Evolutionary conservation across 1,140 invertebrate species (phyloP).

Genomic region (Drosophila suzukii): DNA sequence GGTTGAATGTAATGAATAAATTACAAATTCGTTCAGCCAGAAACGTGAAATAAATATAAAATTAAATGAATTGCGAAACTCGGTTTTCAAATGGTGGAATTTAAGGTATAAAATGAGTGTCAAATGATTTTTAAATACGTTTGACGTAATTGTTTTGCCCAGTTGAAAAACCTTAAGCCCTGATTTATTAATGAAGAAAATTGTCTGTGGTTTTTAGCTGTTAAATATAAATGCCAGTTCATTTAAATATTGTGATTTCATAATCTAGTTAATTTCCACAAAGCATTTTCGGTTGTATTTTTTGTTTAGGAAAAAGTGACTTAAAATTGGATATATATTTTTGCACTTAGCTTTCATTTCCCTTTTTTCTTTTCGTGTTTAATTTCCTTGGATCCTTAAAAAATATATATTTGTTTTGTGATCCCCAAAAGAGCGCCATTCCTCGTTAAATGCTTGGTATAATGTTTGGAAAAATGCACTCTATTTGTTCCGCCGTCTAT

Average conservation of each 20-base stretch:
- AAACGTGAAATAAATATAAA: slow-evolving; percentile 22
- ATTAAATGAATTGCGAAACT: not conserved
- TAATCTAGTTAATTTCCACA: too few relatives aligned
- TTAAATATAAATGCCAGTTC: not conserved
- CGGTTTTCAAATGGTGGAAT: slow-evolving; percentile 17
- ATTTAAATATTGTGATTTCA: not conserved
- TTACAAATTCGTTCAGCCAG: slow-evolving; percentile 40
- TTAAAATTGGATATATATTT: too few relatives aligned
- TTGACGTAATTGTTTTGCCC: not conserved
- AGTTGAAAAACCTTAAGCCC: not conserved
- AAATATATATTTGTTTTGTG: slow-evolving; percentile 7
- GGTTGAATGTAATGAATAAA: slow-evolving; percentile 51
- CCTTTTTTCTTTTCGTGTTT: not conserved
- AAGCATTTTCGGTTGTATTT: too few relatives aligned
- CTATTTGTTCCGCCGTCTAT: not conserved
- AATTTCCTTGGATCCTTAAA: slow-evolving; percentile 4
- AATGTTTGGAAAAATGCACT: not conserved
- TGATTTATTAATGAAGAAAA: not conserved
- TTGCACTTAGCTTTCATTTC: too few relatives aligned
- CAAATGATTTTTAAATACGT: slow-evolving; percentile 4
- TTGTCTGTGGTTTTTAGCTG: not conserved
- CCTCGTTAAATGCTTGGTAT: slow-evolving; percentile 7
- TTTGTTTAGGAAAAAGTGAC: too few relatives aligned
- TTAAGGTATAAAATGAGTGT: not conserved
- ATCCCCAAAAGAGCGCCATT: not conserved